These are phyloP conservation scores for Lasioglossum albipes DNA, from an alignment of 1,140 invertebrate genomes.

Conservation along the genomic window DNA sequence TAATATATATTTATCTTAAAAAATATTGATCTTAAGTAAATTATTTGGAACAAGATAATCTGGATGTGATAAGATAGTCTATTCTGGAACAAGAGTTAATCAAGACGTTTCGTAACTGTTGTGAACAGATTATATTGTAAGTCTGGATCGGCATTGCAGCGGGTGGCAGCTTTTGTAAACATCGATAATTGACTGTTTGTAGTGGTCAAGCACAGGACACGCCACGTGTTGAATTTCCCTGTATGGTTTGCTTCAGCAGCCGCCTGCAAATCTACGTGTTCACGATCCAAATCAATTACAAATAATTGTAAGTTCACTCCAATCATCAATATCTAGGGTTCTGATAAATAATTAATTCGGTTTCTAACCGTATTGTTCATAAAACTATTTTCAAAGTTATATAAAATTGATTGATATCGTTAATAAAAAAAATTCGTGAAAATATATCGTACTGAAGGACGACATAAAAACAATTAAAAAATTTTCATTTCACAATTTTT, in stretches of 20 bases:
- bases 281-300: neutral
- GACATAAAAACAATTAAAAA: too few species aligned
- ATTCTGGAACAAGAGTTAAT: neutral
- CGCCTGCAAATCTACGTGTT: constrained; percentile 17
- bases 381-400: too few species aligned
- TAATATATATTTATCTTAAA: too few species aligned
- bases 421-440: too few species aligned
- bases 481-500: too few species aligned
- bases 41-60: too few species aligned
- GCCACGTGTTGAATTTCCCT: constrained; percentile 49
- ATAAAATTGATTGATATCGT: too few species aligned
- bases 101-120: neutral
- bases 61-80: too few species aligned
- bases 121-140: neutral
- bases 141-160: neutral
- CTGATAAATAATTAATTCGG: neutral
- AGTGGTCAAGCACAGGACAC: constrained; percentile 17
- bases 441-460: too few species aligned
- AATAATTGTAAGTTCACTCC: too few species aligned
- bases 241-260: constrained; percentile 28
- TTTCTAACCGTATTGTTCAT: neutral
- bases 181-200: constrained; percentile 48
- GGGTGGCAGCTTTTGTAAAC: constrained; percentile 25
- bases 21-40: too few species aligned
- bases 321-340: neutral